Conservation (phyloP, 2,888 invertebrate genomes). For the Hypsopygia costalis region DNA sequence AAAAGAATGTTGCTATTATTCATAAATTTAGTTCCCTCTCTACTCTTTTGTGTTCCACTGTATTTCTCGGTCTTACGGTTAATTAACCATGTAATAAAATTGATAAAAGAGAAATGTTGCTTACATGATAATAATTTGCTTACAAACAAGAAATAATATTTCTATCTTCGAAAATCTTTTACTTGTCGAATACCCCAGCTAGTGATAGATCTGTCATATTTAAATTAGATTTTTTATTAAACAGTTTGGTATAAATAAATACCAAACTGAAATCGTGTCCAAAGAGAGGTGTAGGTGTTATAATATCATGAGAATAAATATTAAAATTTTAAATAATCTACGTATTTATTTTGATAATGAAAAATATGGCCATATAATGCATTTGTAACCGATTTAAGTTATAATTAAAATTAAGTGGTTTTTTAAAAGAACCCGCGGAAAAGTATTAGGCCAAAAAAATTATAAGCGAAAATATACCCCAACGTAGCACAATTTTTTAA, state of each 20-base stretch:
- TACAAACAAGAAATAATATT: no score
- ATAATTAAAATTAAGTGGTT: constrained; percentile 30
- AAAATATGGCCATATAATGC: constrained; percentile 51
- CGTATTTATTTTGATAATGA: constrained; percentile 61
- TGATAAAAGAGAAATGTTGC: no score
- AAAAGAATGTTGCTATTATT: no score
- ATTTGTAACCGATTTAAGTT: constrained; percentile 45
- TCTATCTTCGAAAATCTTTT: constrained; percentile 2
- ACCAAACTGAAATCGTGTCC: constrained; percentile 67
- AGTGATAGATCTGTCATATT: constrained; percentile 43
- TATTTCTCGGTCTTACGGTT: no score
- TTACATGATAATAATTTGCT: no score
- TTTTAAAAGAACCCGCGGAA: constrained; percentile 47
- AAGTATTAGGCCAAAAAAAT: constrained; percentile 42
- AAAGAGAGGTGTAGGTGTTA: constrained; percentile 55
- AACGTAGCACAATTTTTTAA: constrained; percentile 55
- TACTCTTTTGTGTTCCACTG: no score
- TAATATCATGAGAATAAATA: constrained; percentile 39
- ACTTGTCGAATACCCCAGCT: constrained; percentile 23
- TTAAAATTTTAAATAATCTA: constrained; percentile 36
- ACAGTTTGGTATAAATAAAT: constrained; percentile 34
- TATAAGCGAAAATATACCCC: constrained; percentile 34
- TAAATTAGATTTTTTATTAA: constrained; percentile 26
- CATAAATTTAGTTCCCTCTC: no score
- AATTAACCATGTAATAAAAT: no score